Conservation (phyloP, 2,797 vertebrate genomes). For the Lophotriccus pileatus region DNA sequence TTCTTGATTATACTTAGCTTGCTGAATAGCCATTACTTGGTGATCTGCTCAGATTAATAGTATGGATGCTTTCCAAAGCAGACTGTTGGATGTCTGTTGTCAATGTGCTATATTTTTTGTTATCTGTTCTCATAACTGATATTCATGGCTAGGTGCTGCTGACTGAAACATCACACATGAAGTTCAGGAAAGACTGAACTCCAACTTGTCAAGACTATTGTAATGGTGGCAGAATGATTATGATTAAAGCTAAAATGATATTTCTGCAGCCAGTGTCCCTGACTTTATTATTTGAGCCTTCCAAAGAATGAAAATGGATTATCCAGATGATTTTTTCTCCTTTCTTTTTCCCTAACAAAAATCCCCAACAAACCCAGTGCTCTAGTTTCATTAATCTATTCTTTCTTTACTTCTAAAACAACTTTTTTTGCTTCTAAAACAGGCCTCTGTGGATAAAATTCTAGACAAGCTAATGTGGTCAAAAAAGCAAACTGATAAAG, state of each 20-base stretch:
- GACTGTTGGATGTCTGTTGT: neutral
- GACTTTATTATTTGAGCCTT: conserved; percentile 24
- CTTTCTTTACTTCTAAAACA: neutral
- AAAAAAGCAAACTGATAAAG: neutral
- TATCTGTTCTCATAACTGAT: neutral
- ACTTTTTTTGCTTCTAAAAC: neutral
- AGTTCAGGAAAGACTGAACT: neutral
- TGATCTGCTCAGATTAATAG: neutral
- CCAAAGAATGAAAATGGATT: conserved; percentile 38
- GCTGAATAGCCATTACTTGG: neutral
- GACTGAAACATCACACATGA: neutral
- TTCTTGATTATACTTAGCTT: neutral
- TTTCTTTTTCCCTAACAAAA: neutral
- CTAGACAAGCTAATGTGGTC: neutral
- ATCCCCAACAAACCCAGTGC: neutral
- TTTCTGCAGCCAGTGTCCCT: conserved; percentile 2
- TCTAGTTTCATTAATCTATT: neutral
- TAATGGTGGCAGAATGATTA: neutral
- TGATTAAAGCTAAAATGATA: conserved; percentile 1
- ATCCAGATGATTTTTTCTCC: neutral
- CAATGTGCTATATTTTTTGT: neutral
- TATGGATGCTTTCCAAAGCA: neutral
- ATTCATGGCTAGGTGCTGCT: neutral
- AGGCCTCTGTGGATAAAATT: neutral
- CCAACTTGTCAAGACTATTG: neutral